Evolutionary conservation across 2,113 vertebrate species (phyloP).

Genomic region (Malaclemys terrapin): DNA sequence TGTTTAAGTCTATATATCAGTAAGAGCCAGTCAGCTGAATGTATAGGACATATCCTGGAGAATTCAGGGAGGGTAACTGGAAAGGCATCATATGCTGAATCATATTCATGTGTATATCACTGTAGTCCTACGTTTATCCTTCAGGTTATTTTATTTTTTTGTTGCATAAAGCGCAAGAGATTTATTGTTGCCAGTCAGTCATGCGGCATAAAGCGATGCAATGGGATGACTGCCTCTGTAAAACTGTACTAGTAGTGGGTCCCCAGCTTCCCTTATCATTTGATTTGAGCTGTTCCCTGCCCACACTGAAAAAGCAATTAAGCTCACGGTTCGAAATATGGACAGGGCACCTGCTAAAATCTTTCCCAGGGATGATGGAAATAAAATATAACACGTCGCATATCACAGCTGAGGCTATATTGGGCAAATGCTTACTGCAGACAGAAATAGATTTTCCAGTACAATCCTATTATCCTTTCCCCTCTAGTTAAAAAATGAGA

Average conservation of each 20-base stretch:
- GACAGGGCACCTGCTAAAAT: fast-evolving
- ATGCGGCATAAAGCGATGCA: not conserved
- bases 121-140: too few species aligned
- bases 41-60: not conserved
- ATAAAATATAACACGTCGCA: not conserved
- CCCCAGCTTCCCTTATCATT: not conserved
- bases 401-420: not conserved
- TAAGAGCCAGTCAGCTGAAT: not conserved
- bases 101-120: too few species aligned
- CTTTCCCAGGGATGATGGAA: not conserved
- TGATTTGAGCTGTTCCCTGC: not conserved
- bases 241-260: not conserved
- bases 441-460: not conserved
- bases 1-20: not conserved
- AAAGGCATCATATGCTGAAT: not conserved
- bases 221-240: fast-evolving
- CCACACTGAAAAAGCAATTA: not conserved
- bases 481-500: not conserved
- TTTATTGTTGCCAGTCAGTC: not conserved
- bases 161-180: not conserved
- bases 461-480: not conserved
- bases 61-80: not conserved
- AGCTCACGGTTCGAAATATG: not conserved
- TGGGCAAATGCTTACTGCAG: not conserved
- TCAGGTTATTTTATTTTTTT: not conserved